phyloP scores from a whole-genome alignment of 2,797 vertebrate species.

The Adrianichthys oophorus region DNA sequence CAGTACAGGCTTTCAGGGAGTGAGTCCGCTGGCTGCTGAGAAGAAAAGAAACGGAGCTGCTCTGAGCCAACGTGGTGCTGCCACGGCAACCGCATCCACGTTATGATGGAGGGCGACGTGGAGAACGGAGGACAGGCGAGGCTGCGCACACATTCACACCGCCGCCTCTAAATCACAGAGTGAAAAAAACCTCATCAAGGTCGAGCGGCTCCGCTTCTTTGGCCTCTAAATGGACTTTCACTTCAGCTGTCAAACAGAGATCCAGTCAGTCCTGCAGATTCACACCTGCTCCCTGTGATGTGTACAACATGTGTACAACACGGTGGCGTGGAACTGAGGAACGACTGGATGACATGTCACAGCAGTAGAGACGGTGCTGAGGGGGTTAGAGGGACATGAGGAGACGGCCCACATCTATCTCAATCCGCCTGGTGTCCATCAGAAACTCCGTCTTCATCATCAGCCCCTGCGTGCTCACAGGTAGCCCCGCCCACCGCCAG shows the following conservation, averaged over 20 bases:
- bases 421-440: too few species aligned
- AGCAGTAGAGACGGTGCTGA: too few species aligned
- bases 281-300: too few species aligned
- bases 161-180: slow-evolving; percentile 2
- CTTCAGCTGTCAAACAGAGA: slow-evolving; percentile 47
- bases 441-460: too few species aligned
- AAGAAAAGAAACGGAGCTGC: slow-evolving; percentile 52
- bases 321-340: too few species aligned
- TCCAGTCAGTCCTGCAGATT: slow-evolving; percentile 7
- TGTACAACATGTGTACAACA: too few species aligned
- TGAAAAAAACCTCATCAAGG: slow-evolving; percentile 16
- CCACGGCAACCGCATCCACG: slow-evolving; percentile 69
- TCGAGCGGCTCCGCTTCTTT: slow-evolving; percentile 44
- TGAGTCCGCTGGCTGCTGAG: slow-evolving; percentile 49
- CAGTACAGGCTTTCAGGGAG: slow-evolving; percentile 51
- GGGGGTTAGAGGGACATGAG: too few species aligned
- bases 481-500: too few species aligned
- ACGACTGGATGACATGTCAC: too few species aligned
- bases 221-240: slow-evolving; percentile 59
- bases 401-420: too few species aligned
- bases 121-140: slow-evolving; percentile 36
- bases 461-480: too few species aligned
- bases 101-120: slow-evolving; percentile 48
- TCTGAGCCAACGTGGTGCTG: slow-evolving; percentile 60
- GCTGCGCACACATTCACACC: slow-evolving; percentile 13